phyloP scores from a whole-genome alignment of 2,797 vertebrate genomes.

The Trematomus bernacchii region DNA sequence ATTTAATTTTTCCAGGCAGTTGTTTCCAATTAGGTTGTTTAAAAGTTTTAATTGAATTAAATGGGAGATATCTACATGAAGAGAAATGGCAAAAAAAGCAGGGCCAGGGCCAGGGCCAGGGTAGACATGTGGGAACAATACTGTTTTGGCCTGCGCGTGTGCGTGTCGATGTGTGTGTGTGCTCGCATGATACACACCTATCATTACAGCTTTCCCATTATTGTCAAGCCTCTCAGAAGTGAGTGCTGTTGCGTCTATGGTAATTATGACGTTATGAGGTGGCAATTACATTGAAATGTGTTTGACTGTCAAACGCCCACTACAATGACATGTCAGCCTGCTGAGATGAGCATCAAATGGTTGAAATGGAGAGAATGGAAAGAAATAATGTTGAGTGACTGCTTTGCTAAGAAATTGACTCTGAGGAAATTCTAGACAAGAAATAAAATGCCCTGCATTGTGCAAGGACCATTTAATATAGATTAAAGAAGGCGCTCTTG shows the following conservation, averaged over 20 bases:
- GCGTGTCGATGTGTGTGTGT: slow-evolving; percentile 12
- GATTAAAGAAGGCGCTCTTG: slow-evolving; percentile 1
- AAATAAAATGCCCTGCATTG: slow-evolving; percentile 40
- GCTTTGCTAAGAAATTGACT: slow-evolving; percentile 65
- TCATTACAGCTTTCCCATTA: slow-evolving; percentile 82
- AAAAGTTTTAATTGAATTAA: slow-evolving; percentile 89
- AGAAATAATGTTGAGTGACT: slow-evolving; percentile 72
- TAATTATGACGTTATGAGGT: slow-evolving; percentile 85
- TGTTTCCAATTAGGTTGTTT: slow-evolving; percentile 90
- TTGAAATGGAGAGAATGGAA: slow-evolving; percentile 79
- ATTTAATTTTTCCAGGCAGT: slow-evolving; percentile 87
- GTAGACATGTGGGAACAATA: slow-evolving; percentile 74
- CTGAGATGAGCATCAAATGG: slow-evolving; percentile 72
- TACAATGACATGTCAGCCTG: slow-evolving; percentile 76
- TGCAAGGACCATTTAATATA: slow-evolving; percentile 39
- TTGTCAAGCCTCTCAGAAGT: slow-evolving; percentile 79
- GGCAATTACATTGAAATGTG: slow-evolving; percentile 83
- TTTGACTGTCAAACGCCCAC: slow-evolving; percentile 83
- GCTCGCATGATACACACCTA: slow-evolving; percentile 76
- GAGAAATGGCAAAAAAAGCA: slow-evolving; percentile 67
- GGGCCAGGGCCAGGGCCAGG: slow-evolving; percentile 52
- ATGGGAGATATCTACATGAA: slow-evolving; percentile 83
- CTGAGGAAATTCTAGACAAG: slow-evolving; percentile 39
- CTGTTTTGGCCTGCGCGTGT: slow-evolving; percentile 56
- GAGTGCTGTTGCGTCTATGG: slow-evolving; percentile 73